These are phyloP conservation scores for Himalopsyche kuldschensis DNA, from an alignment of 2,888 invertebrate species.

Conservation along the genomic window DNA sequence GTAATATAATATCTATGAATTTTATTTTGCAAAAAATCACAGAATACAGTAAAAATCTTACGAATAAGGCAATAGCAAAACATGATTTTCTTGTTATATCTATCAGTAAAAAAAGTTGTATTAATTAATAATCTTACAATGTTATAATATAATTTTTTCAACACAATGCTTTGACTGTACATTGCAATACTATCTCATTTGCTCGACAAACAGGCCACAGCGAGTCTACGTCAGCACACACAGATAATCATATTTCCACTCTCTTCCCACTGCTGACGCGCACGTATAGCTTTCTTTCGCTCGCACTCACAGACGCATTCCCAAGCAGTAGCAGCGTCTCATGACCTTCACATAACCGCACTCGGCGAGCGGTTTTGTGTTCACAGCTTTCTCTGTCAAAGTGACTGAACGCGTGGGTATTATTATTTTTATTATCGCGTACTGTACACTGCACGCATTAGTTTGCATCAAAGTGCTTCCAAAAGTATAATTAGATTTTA, in stretches of 20 bases:
- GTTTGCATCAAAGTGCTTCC: background rate
- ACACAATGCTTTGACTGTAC: constrained; percentile 18
- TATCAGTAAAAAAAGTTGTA: no score
- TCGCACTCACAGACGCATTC: background rate
- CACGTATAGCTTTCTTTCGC: background rate
- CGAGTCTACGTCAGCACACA: background rate
- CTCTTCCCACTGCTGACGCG: constrained; percentile 1
- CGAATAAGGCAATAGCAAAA: no score
- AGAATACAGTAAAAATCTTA: no score
- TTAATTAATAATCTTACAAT: no score
- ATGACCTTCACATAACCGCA: constrained; percentile 30
- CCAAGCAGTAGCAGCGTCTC: constrained; percentile 3
- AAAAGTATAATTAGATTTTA: background rate
- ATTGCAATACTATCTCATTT: constrained; percentile 27
- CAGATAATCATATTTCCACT: background rate
- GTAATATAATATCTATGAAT: no score
- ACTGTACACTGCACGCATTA: background rate
- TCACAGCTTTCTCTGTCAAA: constrained; percentile 29
- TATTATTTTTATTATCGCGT: background rate
- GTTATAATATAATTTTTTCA: background rate
- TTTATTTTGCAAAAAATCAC: no score
- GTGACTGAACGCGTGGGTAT: constrained; percentile 14
- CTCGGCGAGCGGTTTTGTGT: constrained; percentile 1
- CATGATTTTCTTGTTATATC: no score
- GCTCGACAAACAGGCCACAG: constrained; percentile 27